A percentile compares a stretch with the other conserved stretches of the same genome.
These are phyloP conservation scores for Nesospiza acunhae DNA, from an alignment of 2,113 vertebrate genomes.

Conservation along the genomic window DNA sequence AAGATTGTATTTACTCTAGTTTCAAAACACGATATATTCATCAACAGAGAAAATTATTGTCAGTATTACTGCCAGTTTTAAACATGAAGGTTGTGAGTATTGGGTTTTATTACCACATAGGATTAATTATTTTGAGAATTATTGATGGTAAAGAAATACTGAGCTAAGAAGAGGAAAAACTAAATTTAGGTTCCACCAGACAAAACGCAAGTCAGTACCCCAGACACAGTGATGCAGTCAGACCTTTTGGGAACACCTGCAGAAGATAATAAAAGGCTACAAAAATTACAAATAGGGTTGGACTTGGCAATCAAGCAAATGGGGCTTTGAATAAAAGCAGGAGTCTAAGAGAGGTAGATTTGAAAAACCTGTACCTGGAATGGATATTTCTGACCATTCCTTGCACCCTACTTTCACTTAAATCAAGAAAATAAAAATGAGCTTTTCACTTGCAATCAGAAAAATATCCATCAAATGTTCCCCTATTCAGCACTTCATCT, in stretches of 20 bases:
- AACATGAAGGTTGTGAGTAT: not conserved
- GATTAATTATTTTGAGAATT: not conserved
- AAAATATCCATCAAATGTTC: not conserved
- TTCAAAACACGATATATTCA: not conserved
- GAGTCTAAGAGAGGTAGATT: not conserved
- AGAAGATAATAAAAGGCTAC: not conserved
- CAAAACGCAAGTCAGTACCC: not conserved
- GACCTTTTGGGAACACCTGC: not conserved
- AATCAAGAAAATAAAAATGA: not conserved
- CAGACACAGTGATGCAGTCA: not conserved
- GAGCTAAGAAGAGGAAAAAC: not conserved
- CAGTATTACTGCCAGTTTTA: not conserved
- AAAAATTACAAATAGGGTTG: not conserved
- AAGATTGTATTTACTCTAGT: not conserved
- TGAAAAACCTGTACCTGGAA: not conserved
- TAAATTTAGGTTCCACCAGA: not conserved
- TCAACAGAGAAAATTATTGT: rapidly evolving
- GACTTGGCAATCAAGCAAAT: not conserved
- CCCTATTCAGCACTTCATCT: not conserved
- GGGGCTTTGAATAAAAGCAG: not conserved
- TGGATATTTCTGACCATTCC: not conserved
- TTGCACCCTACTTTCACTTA: not conserved
- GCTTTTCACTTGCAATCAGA: not conserved
- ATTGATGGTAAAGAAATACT: not conserved
- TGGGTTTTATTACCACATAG: not conserved